Conservation (phyloP, 2,113 vertebrate species). For the Apistogramma diplotaenia region DNA sequence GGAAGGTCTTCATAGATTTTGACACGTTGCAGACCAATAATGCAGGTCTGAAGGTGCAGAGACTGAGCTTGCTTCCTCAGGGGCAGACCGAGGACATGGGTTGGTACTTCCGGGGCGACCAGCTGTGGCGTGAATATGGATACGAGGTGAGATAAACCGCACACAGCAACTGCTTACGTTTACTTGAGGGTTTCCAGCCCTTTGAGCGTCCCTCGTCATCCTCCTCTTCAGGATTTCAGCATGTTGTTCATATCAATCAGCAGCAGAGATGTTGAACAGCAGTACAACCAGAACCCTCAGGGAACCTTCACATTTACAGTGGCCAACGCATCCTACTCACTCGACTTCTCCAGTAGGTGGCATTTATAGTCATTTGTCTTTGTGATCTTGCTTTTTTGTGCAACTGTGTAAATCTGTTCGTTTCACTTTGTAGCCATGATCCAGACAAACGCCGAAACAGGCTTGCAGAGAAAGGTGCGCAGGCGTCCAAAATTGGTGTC, state of each 20-base stretch:
- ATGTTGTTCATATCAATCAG: constrained; percentile 20
- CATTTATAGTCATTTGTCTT: background rate
- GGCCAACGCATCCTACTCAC: constrained; percentile 14
- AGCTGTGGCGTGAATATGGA: constrained; percentile 70
- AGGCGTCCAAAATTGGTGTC: constrained; percentile 59
- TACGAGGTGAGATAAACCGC: constrained; percentile 33
- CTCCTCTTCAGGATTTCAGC: constrained; percentile 29
- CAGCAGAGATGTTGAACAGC: constrained; percentile 54
- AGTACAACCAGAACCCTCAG: constrained; percentile 30
- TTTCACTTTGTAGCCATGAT: constrained; percentile 57
- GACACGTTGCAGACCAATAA: constrained; percentile 29
- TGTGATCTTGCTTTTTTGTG: background rate
- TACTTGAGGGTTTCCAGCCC: background rate
- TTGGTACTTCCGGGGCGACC: constrained; percentile 69
- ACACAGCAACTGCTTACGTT: background rate
- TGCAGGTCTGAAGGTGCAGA: constrained; percentile 1
- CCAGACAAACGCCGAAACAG: constrained; percentile 57
- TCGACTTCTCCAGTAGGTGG: constrained; percentile 57
- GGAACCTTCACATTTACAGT: constrained; percentile 48
- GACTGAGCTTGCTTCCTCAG: constrained; percentile 12
- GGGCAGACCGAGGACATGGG: constrained; percentile 44
- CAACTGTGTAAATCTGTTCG: background rate
- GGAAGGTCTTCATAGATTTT: constrained; percentile 61
- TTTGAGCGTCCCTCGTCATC: background rate
- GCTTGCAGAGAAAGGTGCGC: constrained; percentile 47